Evolutionary conservation across 2,888 invertebrate genomes (phyloP), one percentile per base, ranked within the genome.

Genomic region (Spisula subtruncata): DNA sequence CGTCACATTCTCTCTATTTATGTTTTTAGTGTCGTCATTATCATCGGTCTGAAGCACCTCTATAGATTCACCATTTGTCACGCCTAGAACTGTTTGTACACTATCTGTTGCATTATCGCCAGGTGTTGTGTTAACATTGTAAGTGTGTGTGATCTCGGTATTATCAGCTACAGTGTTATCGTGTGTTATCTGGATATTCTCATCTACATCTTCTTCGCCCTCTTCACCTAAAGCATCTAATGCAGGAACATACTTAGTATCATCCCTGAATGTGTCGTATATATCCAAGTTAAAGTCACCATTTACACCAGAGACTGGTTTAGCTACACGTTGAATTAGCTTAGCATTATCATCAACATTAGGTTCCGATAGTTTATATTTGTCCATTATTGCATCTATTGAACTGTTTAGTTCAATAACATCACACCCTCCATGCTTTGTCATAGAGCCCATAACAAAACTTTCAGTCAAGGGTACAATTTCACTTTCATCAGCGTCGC

Each of bases 321-420:
- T 32, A 29, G n/a, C 32, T 5, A 25, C 60, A 6, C 20, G 25
- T 71, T 71, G 29, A 32, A 32, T 29, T 4, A 16, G 25, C 25
- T 32, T 16, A 32, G 29, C 2, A 2, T 32, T 35, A 18, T 35
- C 32, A 35, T 32, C 32, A 14, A 75, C 25, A 32, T 32, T 14
- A 75, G 16, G 35, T 35, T 75, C 32, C 12, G 8, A 12, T 16
- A 75, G 75, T 32, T 32, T 1, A n/a, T 71, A 71, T 16, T 71
- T 71, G 8, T 71, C 71, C 32, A 71, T 32, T 32, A 71, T 71
- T 71, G 71, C 32, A 71, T 71, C 71, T 32, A 71, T 29, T 32
- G 32, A 32, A 32, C 71, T 71, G 32, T 71, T 71, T 14, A 32
- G 29, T 75, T 32, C 14, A 35, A 18, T 14, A 6, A 75, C 32